Conservation (phyloP, 2,888 invertebrate genomes). For the Chelonus formosanus region DNA sequence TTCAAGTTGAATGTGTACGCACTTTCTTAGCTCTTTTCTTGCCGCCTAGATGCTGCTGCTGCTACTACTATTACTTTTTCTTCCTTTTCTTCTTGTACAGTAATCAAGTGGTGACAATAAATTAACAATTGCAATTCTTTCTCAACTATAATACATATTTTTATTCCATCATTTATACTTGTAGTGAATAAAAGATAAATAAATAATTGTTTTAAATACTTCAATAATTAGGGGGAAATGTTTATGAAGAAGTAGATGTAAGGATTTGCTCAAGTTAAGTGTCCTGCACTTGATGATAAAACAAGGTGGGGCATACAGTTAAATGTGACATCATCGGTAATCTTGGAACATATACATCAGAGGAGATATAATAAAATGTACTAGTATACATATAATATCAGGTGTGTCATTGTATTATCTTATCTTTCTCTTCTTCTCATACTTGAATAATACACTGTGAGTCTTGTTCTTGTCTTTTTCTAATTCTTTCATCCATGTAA, state of each 20-base stretch:
- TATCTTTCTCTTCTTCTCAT: conserved; percentile 54
- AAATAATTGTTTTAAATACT: too few relatives aligned
- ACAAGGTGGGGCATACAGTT: conserved; percentile 47
- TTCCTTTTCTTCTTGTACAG: too few relatives aligned
- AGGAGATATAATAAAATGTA: conserved; percentile 40
- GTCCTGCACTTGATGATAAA: conserved; percentile 46
- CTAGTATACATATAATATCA: conserved; percentile 54
- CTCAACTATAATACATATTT: too few relatives aligned
- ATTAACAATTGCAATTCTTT: background rate
- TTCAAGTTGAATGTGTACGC: conserved; percentile 9
- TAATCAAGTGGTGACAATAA: background rate
- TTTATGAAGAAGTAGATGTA: background rate
- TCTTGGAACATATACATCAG: conserved; percentile 39
- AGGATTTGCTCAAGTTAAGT: background rate
- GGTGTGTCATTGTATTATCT: conserved; percentile 56
- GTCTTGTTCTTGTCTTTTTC: conserved; percentile 37
- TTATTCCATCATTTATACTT: too few relatives aligned
- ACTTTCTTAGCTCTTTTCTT: conserved; percentile 13
- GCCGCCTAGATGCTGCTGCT: conserved; percentile 3
- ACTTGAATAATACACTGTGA: conserved; percentile 13
- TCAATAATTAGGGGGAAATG: conserved; percentile 22
- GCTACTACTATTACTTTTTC: too few relatives aligned
- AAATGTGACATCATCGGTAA: conserved; percentile 62
- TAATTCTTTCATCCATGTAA: conserved; percentile 10
- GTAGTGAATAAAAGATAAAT: too few relatives aligned